These are phyloP conservation scores for Streptopelia turtur DNA, from an alignment of 2,797 vertebrate genomes.

Conservation along the genomic window DNA sequence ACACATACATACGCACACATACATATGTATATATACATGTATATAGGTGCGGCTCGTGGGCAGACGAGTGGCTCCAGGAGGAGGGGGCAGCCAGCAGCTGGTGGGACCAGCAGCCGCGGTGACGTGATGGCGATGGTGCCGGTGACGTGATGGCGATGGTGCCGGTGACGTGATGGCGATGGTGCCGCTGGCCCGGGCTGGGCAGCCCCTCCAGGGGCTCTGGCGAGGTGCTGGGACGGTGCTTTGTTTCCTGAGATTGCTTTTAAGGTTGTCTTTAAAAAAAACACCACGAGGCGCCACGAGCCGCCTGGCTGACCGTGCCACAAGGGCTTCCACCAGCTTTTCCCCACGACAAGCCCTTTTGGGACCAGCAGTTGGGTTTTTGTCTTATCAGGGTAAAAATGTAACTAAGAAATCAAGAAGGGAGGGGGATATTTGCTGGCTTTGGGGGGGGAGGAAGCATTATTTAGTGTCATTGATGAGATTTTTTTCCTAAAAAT, in stretches of 20 bases:
- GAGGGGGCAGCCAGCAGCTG: not conserved
- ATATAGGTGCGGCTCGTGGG: not conserved
- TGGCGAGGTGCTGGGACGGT: accelerated
- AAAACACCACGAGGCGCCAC: not conserved
- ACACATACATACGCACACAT: not conserved
- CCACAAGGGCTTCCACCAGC: not conserved
- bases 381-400: not conserved
- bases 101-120: not conserved
- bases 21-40: accelerated
- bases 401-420: not conserved
- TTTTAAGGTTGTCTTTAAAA: conserved; percentile 37
- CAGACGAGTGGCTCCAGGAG: not conserved
- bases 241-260: conserved; percentile 58
- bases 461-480: not conserved
- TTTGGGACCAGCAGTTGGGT: not conserved
- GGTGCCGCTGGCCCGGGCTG: not conserved
- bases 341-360: not conserved
- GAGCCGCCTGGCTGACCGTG: not conserved
- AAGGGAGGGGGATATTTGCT: not conserved
- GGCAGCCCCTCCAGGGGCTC: not conserved
- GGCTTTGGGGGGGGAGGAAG: not conserved
- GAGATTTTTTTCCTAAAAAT: not conserved
- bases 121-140: no score
- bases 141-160: no score
- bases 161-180: not conserved